A percentile compares a stretch with the other conserved stretches of the same genome.
These are phyloP conservation scores for Burhinus oedicnemus DNA, from an alignment of 2,113 vertebrate genomes.

Conservation along the genomic window DNA sequence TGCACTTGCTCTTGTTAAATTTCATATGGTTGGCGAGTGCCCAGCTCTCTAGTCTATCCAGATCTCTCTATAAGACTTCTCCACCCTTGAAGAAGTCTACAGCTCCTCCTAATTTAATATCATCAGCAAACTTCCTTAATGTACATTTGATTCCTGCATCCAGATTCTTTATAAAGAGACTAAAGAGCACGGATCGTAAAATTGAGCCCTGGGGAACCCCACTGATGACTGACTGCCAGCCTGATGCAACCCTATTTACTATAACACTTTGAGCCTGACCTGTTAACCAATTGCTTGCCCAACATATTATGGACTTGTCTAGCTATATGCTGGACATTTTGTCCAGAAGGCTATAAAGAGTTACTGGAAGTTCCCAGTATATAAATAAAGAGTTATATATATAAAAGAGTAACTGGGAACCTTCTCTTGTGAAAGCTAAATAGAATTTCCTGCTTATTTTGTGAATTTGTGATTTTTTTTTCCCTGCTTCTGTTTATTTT, in stretches of 20 bases:
- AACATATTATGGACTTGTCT: neutral
- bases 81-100: too few species aligned
- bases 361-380: neutral
- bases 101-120: neutral
- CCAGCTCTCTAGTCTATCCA: neutral
- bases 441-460: neutral
- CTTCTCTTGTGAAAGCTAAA: neutral
- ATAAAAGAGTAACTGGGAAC: neutral
- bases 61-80: neutral
- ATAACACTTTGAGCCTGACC: accelerated
- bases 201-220: neutral
- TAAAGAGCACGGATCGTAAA: neutral
- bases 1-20: neutral
- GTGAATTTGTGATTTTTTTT: neutral
- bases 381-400: neutral
- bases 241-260: neutral
- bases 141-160: neutral
- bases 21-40: neutral
- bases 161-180: neutral
- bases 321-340: neutral
- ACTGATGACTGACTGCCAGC: neutral
- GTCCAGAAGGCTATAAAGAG: neutral
- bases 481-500: neutral
- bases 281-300: neutral
- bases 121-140: neutral